Evolutionary conservation across 2,888 invertebrate genomes (phyloP), one percentile per base, ranked within the genome.

Genomic region (Baronia brevicornis): DNA sequence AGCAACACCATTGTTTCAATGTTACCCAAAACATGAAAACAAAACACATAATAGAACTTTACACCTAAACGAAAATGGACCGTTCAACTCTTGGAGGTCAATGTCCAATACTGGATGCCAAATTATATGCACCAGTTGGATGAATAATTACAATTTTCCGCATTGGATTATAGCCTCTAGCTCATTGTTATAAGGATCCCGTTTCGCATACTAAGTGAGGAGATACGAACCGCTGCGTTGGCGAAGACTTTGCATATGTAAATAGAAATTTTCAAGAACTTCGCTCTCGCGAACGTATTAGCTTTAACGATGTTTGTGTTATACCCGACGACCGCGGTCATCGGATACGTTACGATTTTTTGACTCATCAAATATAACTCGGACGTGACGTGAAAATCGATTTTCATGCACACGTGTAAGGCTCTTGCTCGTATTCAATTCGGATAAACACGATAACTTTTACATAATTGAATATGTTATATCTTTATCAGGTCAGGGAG

Each of bases 91-190:
- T 40, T 28, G 37, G 39, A 50, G 72, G 70, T 73, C 70, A 68
- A 69, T 56, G 74, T 42, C 67, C 75, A 56, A 54, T 54, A 42
- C 51, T 52, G 50, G 49, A 54, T 48, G 51, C 44, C 38, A 41
- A 46, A 68, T 77, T 71, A 65, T 71, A 73, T 73, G 80, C 79
- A 74, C 77, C 60, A 78, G 60, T 75, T 79, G 3, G 3, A n/a
- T 29, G 17, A 19, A 28, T 34, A 25, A 15, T 26, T 20, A 26
- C n/a, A 6, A 17, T 26, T 15, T 25, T 28, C 24, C 7, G 9
- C 24, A 7, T 4, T 5, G 17, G 4, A 35, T 25, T 10, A 14
- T 7, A 23, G 13, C 10, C 36, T 31, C 7, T 36, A 17, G 13
- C 9, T 9, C 26, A n/a, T 36, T 26, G 18, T 19, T 3, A 23